Conservation (phyloP, 1,140 invertebrate species). For the Cydia pomonella region DNA sequence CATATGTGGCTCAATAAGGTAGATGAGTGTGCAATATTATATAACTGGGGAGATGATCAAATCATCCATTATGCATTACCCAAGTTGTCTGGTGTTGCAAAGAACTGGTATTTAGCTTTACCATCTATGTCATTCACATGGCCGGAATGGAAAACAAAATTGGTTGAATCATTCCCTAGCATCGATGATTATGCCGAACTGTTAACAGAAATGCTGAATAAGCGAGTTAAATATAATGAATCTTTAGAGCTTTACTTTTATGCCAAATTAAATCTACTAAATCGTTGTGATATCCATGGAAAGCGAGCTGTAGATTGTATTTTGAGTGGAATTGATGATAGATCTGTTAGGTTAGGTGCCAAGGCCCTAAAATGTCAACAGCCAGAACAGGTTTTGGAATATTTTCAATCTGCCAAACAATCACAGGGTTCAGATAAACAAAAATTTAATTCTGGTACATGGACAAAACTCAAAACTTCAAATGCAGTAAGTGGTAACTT, state of each 20-base stretch:
- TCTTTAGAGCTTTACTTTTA: constrained; percentile 33
- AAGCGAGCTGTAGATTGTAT: too few relatives aligned
- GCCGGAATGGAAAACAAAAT: constrained; percentile 40
- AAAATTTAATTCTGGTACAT: background rate
- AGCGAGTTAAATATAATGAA: background rate
- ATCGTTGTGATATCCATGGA: too few relatives aligned
- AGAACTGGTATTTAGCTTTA: constrained; percentile 42
- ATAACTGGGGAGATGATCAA: constrained; percentile 41
- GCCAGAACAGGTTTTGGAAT: constrained; percentile 30
- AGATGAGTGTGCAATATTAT: constrained; percentile 39
- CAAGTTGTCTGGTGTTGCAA: constrained; percentile 40
- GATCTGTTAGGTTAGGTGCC: constrained; percentile 29
- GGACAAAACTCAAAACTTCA: background rate
- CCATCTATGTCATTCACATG: constrained; percentile 41
- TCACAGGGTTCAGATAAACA: background rate
- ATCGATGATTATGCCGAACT: constrained; percentile 34
- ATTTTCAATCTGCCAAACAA: constrained; percentile 32
- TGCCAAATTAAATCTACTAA: too few relatives aligned
- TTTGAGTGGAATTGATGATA: too few relatives aligned
- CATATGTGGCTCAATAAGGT: constrained; percentile 42
- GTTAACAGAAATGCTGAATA: constrained; percentile 30
- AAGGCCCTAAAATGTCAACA: constrained; percentile 30
- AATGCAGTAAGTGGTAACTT: background rate
- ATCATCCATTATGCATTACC: too few relatives aligned
- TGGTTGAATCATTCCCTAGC: constrained; percentile 35